A percentile compares a stretch with the other conserved stretches of the same genome.
These are phyloP conservation scores for Hemiprocne comata DNA, from an alignment of 2,113 vertebrate species.

Conservation along the genomic window DNA sequence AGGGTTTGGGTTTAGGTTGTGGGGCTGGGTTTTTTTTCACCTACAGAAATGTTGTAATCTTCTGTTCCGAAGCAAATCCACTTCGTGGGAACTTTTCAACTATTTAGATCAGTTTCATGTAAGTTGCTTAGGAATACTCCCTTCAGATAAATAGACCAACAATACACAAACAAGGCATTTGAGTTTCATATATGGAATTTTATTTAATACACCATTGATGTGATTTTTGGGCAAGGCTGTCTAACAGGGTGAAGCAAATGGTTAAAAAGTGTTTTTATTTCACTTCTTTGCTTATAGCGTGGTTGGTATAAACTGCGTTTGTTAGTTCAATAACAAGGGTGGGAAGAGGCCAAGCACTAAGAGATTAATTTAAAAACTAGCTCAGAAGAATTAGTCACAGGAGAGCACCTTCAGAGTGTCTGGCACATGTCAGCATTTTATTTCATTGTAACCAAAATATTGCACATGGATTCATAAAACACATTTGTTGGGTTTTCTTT, in stretches of 20 bases:
- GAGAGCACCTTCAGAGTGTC: conserved; percentile 73
- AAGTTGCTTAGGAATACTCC: not conserved
- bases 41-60: not conserved
- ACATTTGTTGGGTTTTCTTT: conserved; percentile 72
- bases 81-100: not conserved
- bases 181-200: not conserved
- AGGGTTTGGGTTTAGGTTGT: not conserved
- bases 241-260: not conserved
- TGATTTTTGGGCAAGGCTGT: not conserved
- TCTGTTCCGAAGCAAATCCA: not conserved
- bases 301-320: conserved; percentile 21
- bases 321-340: conserved; percentile 18
- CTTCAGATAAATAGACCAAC: not conserved
- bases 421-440: conserved; percentile 73
- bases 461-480: conserved; percentile 78
- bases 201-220: not conserved
- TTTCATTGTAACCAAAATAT: conserved; percentile 80
- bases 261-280: not conserved
- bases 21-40: not conserved
- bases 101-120: not conserved
- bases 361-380: conserved; percentile 76
- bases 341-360: not conserved
- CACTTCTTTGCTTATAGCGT: not conserved
- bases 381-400: conserved; percentile 71
- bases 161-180: not conserved